Evolutionary conservation across 2,113 vertebrate genomes (phyloP), one percentile per base, ranked within the genome.

Genomic region (Cyprinodon variegatus): DNA sequence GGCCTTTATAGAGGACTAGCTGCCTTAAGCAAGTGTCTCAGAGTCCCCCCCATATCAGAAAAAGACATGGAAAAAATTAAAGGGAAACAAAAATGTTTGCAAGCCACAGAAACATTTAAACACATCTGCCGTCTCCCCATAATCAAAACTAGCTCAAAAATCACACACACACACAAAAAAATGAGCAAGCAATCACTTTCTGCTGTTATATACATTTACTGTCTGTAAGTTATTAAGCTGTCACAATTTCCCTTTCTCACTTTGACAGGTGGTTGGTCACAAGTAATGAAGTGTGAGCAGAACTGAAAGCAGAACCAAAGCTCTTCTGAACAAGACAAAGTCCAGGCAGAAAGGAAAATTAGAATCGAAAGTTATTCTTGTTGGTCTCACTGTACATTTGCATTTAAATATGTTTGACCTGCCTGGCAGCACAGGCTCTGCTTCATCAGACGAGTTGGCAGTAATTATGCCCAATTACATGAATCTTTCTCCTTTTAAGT

Each of bases 381-480:
- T 71, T 66, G 69, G 67, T 78, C 69, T 62, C 17, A 12, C 3
- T 38, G 1, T 9, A 57, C 64, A 93, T 93, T 92, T 93, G 90
- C 88, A 93, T 93, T 93, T 94, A 92, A 92, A 93, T 89, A 70
- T 80, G 62, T 86, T 85, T 89, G 92, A 93, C 91, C 90, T 87
- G 68, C 63, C 67, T 68, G 39, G 67, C 53, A 76, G 81, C 71
- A 8, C 20, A 82, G 60, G 76, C 59, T 70, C 22, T 50, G 66
- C 69, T 72, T 78, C 72, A 61, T 79, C 74, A 85, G 83, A 86
- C 4, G 40, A 82, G 79, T 74, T 82, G 83, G 70, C 81, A 70
- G 79, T 84, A 92, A 94, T 93, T 91, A 90, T 53, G 48, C 14
- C 46, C 83, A 92, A 90, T 93, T 93, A 92, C 81, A 84, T 90